Base-by-base conservation (phyloP, 2,888 invertebrate genomes). In the Drosophila percnosoma region DNA sequence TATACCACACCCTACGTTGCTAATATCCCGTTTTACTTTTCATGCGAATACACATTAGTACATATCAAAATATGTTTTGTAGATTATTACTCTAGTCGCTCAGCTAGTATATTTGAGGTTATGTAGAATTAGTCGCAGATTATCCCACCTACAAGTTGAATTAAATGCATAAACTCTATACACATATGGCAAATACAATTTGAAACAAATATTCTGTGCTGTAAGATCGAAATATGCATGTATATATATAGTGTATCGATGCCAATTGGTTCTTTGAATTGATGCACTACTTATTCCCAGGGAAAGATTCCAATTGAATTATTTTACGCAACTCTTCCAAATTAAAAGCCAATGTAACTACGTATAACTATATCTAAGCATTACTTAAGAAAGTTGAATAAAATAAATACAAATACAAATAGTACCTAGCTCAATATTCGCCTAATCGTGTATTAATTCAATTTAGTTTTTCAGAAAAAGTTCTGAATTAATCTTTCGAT, bases 71-170 rank as follows among this genome's bases (percentile, higher is more conserved):
- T 24, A 45, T 45, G 21, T 45, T 45, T 24, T 45, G 15, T 8
- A 15, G 15, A 45, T 45, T 45, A 27, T 24, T 15, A 15, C 15
- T 45, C 42, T 42, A 42, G 42, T 42, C 8, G 45, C 8, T 45
- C 45, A 45, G 15, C 15, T 45, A 45, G 15, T 27, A 45, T 24
- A 21, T 45, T 45, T 45, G 21, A 24, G 15, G 13, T 45, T 24
- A 24, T 8, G 15, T 24, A 8, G 15, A 45, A 24, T 45, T 24
- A 15, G 42, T 21, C n/a, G 63, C 64, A 64, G 72, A 54, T 55
- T 59, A 69, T 49, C 72, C 65, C 72, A 73, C 72, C 72, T 65
- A 73, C 21, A 54, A 38, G 34, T 11, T 34, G 27, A n/a, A 15
- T 55, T 51, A 42, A 57, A 31, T 24, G n/a, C 13, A 49, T 36